These are phyloP conservation scores for Diaperis boleti DNA, from an alignment of 2,888 invertebrate species.

Conservation along the genomic window DNA sequence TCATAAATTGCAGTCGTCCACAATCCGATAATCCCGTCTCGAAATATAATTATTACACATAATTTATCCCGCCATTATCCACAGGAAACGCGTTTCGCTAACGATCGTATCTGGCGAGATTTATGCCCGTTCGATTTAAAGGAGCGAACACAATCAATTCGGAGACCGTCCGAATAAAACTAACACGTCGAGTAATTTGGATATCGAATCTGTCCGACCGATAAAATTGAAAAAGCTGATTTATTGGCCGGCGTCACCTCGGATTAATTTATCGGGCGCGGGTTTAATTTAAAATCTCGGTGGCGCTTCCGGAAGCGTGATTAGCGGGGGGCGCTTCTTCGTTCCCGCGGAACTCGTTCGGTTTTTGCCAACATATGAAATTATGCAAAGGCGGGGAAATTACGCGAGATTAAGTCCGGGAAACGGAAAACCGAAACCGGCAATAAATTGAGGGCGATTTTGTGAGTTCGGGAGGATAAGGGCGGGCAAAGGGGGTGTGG, in stretches of 20 bases:
- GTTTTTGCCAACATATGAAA: constrained; percentile 8
- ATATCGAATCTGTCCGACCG: constrained; percentile 51
- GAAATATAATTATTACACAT: constrained; percentile 45
- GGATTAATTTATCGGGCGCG: constrained; percentile 56
- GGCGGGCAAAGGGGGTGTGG: background rate
- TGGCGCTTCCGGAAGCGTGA: constrained; percentile 37
- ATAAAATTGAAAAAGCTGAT: constrained; percentile 57
- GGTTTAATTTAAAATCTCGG: constrained; percentile 57
- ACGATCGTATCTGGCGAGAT: constrained; percentile 40
- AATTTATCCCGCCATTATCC: constrained; percentile 44
- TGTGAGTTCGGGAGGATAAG: constrained; percentile 9
- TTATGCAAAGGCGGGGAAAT: background rate
- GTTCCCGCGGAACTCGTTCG: constrained; percentile 20
- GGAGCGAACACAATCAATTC: constrained; percentile 15
- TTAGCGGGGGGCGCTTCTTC: constrained; percentile 26
- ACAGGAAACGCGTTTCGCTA: constrained; percentile 45
- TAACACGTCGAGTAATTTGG: constrained; percentile 33
- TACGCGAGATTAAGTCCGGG: constrained; percentile 5
- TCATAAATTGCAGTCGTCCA: constrained; percentile 37
- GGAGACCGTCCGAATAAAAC: constrained; percentile 27
- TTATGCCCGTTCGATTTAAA: constrained; percentile 21
- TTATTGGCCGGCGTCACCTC: constrained; percentile 53
- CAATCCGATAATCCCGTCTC: constrained; percentile 39
- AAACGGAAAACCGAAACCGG: constrained; percentile 24
- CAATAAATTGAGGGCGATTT: constrained; percentile 25